phyloP scores from a whole-genome alignment of 2,113 vertebrate genomes.

The Grantiella picta region DNA sequence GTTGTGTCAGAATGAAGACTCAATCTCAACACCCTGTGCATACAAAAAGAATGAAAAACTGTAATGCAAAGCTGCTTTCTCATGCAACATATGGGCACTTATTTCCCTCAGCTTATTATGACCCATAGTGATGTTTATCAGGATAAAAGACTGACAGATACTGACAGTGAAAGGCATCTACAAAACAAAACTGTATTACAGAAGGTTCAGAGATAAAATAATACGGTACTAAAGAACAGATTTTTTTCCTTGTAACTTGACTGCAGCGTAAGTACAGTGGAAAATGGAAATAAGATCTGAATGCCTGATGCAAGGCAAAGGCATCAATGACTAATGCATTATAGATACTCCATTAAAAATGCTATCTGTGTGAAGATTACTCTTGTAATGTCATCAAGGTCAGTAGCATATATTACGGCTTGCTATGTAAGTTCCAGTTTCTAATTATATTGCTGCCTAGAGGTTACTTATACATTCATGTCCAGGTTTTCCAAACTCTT shows the following conservation, averaged over 20 bases:
- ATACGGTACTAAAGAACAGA: background rate
- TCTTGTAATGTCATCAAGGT: background rate
- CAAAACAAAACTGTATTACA: background rate
- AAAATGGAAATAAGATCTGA: background rate
- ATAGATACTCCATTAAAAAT: conserved; percentile 1
- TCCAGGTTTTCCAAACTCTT: background rate
- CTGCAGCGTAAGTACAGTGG: background rate
- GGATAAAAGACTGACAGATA: background rate
- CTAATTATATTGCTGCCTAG: background rate
- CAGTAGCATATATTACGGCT: background rate
- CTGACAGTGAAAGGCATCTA: background rate
- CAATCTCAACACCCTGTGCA: background rate
- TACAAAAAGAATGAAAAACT: background rate
- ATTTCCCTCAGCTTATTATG: background rate
- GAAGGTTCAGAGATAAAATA: background rate
- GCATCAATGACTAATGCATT: background rate
- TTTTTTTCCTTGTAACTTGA: background rate
- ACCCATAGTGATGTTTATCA: background rate
- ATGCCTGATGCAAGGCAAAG: background rate
- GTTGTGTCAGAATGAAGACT: background rate
- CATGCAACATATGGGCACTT: background rate
- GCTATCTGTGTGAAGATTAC: background rate
- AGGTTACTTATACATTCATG: background rate
- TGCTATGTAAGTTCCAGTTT: background rate
- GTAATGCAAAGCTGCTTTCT: background rate